Base-by-base conservation (phyloP, 2,888 invertebrate species). In the Aelia acuminata region DNA sequence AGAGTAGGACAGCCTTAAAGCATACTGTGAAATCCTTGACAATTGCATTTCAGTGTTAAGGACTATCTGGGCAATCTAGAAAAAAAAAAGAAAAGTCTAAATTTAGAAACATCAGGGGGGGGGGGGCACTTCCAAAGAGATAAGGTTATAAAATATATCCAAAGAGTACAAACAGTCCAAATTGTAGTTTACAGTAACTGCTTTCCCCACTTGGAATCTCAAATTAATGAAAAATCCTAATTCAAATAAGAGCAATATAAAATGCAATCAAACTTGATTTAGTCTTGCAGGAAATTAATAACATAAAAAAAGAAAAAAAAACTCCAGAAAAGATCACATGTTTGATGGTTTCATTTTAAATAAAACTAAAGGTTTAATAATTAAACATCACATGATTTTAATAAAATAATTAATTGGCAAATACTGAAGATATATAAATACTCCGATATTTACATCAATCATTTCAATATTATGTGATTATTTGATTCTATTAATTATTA, bases 1-100 rank as follows among this genome's bases (percentile, higher is more conserved):
- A 75, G 90, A 75, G 84, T 90, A 90, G 31, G 90, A 90, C 84
- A 90, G 87, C 89, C 90, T 90, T 86, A 90, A 87, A 89, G 90
- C 90, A 89, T 90, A 90, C 88, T 87, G 89, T 84, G 88, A 89
- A 85, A 57, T 89, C 89, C 70, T 90, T 88, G 90, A 89, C 89
- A 88, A 89, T 89, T 89, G 90, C 90, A 90, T 90, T 85, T 88
- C 88, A 88, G 85, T 43, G 39, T 50, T 20, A 43, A 87, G 35
- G 85, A 31, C 80, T 47, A 57, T 63, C 47, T 57, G 63, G 70
- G 87, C 87, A 87, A 87, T 87, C 87, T 87, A 70, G 20, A 63
- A 63, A 63, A 57, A 63, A 39, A 63, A 31, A n/a, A 63, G 20
- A 86, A 35, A 39, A 70, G 31, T 43, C 87, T 87, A 87, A 70